Conservation (phyloP, 2,888 invertebrate genomes). For the Heliothis peltigera region DNA sequence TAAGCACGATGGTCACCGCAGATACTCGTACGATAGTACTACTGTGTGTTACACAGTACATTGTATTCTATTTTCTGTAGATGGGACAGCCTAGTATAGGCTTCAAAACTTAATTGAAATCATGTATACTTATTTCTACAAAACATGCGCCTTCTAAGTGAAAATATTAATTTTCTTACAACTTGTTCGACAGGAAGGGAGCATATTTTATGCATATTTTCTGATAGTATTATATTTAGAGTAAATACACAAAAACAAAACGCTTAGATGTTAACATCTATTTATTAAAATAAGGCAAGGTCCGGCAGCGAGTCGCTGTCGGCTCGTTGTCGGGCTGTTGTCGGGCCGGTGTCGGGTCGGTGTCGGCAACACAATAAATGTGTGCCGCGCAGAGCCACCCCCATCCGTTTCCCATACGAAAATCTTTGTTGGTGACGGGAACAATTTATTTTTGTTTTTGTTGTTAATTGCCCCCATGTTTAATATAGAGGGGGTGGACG, state of each 20-base stretch:
- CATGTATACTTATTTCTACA: no score
- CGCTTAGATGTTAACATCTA: constrained; percentile 13
- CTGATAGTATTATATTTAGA: not conserved
- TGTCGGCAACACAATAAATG: constrained; percentile 38
- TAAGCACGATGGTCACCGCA: no score
- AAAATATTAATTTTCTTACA: not conserved
- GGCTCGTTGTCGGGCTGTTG: constrained; percentile 1
- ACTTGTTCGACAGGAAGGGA: not conserved
- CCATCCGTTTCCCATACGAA: constrained; percentile 51
- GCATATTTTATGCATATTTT: no score
- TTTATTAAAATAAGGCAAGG: constrained; percentile 27
- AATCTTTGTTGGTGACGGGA: constrained; percentile 54
- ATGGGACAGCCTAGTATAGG: no score
- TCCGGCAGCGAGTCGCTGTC: constrained; percentile 22
- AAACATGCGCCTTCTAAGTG: not conserved
- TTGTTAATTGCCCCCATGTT: constrained; percentile 53
- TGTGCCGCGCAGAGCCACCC: constrained; percentile 38
- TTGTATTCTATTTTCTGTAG: no score
- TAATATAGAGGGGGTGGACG: constrained; percentile 16
- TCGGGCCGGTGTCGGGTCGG: constrained; percentile 19
- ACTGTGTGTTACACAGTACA: no score
- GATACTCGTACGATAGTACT: no score
- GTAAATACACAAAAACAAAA: constrained; percentile 1
- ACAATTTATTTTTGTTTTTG: constrained; percentile 57
- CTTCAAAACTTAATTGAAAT: no score